Evolutionary conservation across 2,797 vertebrate genomes (phyloP).

Genomic region (Mallotus villosus): DNA sequence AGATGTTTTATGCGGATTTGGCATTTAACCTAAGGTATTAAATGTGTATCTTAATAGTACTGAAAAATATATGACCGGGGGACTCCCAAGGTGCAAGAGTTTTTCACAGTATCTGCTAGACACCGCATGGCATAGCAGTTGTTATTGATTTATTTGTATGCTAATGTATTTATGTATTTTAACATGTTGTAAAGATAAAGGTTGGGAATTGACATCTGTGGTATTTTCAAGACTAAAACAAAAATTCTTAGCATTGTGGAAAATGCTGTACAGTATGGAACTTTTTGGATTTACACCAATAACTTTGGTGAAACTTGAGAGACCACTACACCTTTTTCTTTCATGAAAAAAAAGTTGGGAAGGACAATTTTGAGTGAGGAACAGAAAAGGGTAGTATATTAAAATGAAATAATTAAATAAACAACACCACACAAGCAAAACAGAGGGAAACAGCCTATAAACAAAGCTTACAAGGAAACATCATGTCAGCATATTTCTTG

Average conservation of each 20-base stretch:
- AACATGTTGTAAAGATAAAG: background rate
- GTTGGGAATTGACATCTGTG: background rate
- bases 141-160: background rate
- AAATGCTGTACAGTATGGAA: background rate
- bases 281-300: background rate
- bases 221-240: background rate
- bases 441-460: conserved; percentile 53
- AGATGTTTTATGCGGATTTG: too few relatives aligned
- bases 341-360: too few relatives aligned
- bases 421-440: conserved; percentile 33
- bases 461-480: conserved; percentile 41
- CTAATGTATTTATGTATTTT: background rate
- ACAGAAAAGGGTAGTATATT: background rate
- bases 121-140: too few relatives aligned
- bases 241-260: background rate
- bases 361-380: too few relatives aligned
- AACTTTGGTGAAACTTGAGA: too few relatives aligned
- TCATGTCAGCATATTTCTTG: conserved; percentile 69
- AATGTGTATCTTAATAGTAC: background rate
- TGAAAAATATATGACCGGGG: background rate
- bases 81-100: too few relatives aligned
- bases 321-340: too few relatives aligned
- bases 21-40: too few relatives aligned
- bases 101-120: too few relatives aligned
- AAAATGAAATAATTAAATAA: background rate